phyloP scores from a whole-genome alignment of 2,797 vertebrate genomes.

The Ptychadena robeensis region DNA sequence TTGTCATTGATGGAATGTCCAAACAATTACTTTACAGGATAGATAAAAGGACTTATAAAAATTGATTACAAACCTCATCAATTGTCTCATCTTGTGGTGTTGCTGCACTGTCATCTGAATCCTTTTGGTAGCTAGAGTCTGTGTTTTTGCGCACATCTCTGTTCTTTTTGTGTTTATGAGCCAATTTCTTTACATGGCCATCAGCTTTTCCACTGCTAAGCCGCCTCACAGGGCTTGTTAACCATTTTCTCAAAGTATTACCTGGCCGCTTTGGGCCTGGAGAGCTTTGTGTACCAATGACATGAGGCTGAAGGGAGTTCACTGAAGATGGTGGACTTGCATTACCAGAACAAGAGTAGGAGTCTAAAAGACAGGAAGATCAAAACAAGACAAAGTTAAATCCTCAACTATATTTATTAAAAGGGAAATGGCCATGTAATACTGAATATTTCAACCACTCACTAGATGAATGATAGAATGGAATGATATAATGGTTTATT shows the following conservation, averaged over 20 bases:
- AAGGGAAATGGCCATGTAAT: too few species aligned
- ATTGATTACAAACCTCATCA: constrained; percentile 84
- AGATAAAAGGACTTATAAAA: too few species aligned
- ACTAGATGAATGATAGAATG: too few species aligned
- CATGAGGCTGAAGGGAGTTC: constrained; percentile 90
- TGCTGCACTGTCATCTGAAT: constrained; percentile 94
- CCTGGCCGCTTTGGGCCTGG: constrained; percentile 95
- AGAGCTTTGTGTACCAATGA: constrained; percentile 90
- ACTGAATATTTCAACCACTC: too few species aligned
- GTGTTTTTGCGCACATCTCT: constrained; percentile 92
- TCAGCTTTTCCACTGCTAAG: constrained; percentile 98
- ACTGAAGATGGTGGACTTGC: constrained; percentile 93
- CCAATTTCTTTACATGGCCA: constrained; percentile 94
- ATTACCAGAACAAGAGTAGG: constrained; percentile 93
- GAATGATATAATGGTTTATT: too few species aligned
- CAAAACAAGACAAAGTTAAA: neutral
- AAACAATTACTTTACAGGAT: too few species aligned
- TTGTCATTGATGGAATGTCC: too few species aligned
- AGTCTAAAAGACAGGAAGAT: constrained; percentile 88
- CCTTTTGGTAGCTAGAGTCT: constrained; percentile 90
- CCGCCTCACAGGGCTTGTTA: constrained; percentile 94
- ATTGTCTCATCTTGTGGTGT: constrained; percentile 96
- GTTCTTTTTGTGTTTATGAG: constrained; percentile 96
- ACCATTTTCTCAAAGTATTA: constrained; percentile 96
- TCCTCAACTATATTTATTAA: too few species aligned